phyloP scores from a whole-genome alignment of 2,888 invertebrate genomes.

The Oasisia sp. region DNA sequence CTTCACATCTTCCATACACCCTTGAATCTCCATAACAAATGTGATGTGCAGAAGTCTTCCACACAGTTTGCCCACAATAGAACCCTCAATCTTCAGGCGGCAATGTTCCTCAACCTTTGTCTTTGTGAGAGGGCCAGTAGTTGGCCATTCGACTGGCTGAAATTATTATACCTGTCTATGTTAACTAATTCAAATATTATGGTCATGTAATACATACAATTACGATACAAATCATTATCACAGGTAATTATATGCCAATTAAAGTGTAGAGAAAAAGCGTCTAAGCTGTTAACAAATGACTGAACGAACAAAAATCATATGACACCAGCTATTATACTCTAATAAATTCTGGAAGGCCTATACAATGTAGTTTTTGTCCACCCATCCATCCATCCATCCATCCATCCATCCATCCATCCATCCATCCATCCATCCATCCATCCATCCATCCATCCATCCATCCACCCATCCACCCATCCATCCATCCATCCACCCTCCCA shows the following conservation, averaged over 20 bases:
- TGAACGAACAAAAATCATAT: background rate
- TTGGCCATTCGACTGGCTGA: background rate
- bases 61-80: background rate
- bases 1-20: conserved; percentile 1
- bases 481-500: too few species aligned
- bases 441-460: too few species aligned
- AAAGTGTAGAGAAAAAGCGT: background rate
- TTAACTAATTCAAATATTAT: too few species aligned
- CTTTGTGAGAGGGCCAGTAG: background rate
- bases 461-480: too few species aligned
- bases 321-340: too few species aligned
- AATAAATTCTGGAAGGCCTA: too few species aligned
- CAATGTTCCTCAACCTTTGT: background rate
- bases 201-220: too few species aligned
- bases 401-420: too few species aligned
- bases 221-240: too few species aligned
- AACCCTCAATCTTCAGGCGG: background rate
- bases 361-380: too few species aligned
- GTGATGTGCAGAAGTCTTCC: background rate
- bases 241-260: background rate
- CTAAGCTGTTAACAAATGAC: background rate
- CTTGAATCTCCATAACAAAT: background rate
- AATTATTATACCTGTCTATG: background rate
- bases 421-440: too few species aligned
- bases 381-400: too few species aligned